Base-by-base conservation (phyloP, 2,113 vertebrate species). In the Scytalopus superciliaris region DNA sequence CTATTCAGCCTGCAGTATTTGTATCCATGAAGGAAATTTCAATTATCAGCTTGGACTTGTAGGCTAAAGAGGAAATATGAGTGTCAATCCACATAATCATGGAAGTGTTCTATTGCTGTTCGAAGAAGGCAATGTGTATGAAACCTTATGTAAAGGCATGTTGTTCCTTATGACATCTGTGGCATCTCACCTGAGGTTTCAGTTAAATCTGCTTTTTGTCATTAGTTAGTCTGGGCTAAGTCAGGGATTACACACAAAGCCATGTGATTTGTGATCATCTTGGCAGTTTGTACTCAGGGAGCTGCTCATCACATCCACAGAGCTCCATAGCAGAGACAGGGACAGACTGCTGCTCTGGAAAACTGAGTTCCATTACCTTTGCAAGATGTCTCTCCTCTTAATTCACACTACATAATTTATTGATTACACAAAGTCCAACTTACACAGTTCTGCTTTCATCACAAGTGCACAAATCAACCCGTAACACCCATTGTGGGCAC, bases 311-410 rank as follows among this genome's bases (percentile, higher is more conserved):
- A 56, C 40, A 79, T 59, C 44, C 72, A 76, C 57, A 31, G 42
- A 23, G 55, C 17, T 89, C n/a, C 39, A 19, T 22, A 53, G 57
- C 57, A 80, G 22, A 83, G 21, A 30, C 40, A 53, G 45, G 40
- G 45, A 66, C 8, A 40, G 15, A 7, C 15, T 16, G 27, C 49
- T 77, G 40, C 50, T 80, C 59, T 0, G 0, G 59, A 62, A 89
- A 66, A 59, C 1, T 14, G 35, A 6, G 13, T 28, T 73, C 85
- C 74, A 23, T 12, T 73, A 59, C 67, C 42, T 88, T 47, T 50
- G 28, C 31, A 77, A 63, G 27, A 62, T 1, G 6, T 14, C 30
- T 62, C 12, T 76, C 24, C 40, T 73, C 72, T 77, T 57, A 28
- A 80, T 33, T 77, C 80, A 45, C 12, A 22, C 23, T 53, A 45